Evolutionary conservation across 2,888 invertebrate genomes (phyloP).

Genomic region (Mesopsocus fuscifrons): DNA sequence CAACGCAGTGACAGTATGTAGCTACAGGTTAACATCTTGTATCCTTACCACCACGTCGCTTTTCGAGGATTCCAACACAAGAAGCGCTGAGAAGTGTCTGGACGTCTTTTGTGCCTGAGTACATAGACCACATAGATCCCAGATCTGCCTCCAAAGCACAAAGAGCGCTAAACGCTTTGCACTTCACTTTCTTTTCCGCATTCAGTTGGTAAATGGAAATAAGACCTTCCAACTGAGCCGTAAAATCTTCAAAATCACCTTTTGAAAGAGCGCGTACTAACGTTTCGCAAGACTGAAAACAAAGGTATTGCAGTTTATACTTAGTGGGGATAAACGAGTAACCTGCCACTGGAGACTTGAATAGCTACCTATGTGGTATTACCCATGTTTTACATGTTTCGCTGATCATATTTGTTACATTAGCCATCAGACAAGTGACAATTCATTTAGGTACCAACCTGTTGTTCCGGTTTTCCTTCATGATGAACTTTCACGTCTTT

Average conservation of each 20-base stretch:
- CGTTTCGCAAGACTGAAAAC: conserved; percentile 65
- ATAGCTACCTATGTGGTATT: too few species aligned
- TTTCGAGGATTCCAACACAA: conserved; percentile 69
- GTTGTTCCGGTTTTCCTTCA: conserved; percentile 53
- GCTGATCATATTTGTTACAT: too few species aligned
- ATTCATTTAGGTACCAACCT: too few species aligned
- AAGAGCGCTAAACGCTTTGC: conserved; percentile 80
- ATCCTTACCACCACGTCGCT: conserved; percentile 58
- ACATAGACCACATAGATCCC: conserved; percentile 55
- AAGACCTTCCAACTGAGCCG: conserved; percentile 75
- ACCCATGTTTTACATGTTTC: too few species aligned
- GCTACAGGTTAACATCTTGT: too few species aligned
- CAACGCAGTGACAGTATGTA: too few species aligned
- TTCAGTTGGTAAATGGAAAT: conserved; percentile 84
- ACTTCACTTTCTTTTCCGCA: conserved; percentile 87
- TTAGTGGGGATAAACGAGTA: too few species aligned
- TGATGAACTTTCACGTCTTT: conserved; percentile 85
- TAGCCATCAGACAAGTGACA: too few species aligned
- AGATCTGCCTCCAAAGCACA: conserved; percentile 84
- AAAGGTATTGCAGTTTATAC: too few species aligned
- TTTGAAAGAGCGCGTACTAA: conserved; percentile 62
- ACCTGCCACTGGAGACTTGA: too few species aligned
- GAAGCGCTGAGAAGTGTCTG: conserved; percentile 64
- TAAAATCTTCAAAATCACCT: conserved; percentile 83
- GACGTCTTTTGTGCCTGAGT: conserved; percentile 51